These are phyloP conservation scores for Drosophila tani DNA, from an alignment of 1,140 invertebrate species.

Conservation along the genomic window DNA sequence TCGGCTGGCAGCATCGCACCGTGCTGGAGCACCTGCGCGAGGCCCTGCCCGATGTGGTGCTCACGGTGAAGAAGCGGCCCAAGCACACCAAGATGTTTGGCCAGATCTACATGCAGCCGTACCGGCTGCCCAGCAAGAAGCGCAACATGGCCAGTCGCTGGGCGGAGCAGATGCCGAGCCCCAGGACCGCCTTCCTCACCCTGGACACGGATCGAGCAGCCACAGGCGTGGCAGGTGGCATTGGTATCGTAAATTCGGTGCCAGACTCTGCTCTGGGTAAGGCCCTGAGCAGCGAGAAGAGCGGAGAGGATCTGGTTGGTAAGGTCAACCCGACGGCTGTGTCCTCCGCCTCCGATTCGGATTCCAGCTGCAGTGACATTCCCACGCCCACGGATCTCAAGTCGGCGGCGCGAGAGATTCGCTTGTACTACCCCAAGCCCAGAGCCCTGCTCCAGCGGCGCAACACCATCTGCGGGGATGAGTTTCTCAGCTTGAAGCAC, in stretches of 20 bases:
- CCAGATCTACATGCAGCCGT: conserved; percentile 93
- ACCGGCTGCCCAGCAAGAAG: conserved; percentile 91
- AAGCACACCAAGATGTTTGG: conserved; percentile 93
- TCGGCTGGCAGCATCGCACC: conserved; percentile 94
- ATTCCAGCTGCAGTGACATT: conserved; percentile 83
- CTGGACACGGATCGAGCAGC: conserved; percentile 86
- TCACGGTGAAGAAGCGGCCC: conserved; percentile 94
- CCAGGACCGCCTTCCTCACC: conserved; percentile 88
- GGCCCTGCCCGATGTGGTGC: conserved; percentile 91
- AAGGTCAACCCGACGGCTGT: conserved; percentile 32
- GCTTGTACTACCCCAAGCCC: conserved; percentile 91
- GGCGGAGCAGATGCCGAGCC: conserved; percentile 88
- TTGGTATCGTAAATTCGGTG: conserved; percentile 80
- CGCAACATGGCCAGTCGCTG: conserved; percentile 88
- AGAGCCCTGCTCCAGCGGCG: conserved; percentile 91
- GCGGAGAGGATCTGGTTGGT: conserved; percentile 8
- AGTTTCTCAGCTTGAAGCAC: conserved; percentile 66
- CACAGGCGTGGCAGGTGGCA: conserved; percentile 57
- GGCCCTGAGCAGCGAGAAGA: conserved; percentile 8
- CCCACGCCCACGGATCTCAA: conserved; percentile 79
- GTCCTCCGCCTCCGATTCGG: conserved; percentile 82
- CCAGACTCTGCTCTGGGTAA: conserved; percentile 33
- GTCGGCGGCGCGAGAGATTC: conserved; percentile 76
- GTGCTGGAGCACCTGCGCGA: conserved; percentile 92
- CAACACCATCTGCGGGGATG: conserved; percentile 93